phyloP scores from a whole-genome alignment of 1,140 invertebrate species.

The Vanessa tameamea region DNA sequence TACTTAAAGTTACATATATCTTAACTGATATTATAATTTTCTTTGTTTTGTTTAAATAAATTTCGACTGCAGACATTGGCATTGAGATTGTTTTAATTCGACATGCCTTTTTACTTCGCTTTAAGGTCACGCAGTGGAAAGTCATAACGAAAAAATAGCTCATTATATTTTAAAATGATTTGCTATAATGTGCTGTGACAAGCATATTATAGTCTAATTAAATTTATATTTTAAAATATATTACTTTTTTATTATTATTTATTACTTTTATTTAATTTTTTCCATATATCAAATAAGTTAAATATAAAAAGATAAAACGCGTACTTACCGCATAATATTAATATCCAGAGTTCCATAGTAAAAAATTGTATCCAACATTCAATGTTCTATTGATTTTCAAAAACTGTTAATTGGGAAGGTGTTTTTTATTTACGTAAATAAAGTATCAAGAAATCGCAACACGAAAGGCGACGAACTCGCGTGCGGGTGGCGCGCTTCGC shows the following conservation, averaged over 20 bases:
- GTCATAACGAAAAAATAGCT: neutral
- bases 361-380: conserved; percentile 39
- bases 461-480: conserved; percentile 50
- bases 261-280: too few species aligned
- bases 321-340: conserved; percentile 67
- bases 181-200: too few species aligned
- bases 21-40: conserved; percentile 13
- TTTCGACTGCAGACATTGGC: conserved; percentile 33
- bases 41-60: conserved; percentile 26
- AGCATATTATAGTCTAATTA: too few species aligned
- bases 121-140: conserved; percentile 36
- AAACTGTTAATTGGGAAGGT: conserved; percentile 47
- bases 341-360: conserved; percentile 50
- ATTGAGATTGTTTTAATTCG: conserved; percentile 33
- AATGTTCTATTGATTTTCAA: conserved; percentile 34
- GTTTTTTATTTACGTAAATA: conserved; percentile 44
- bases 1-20: conserved; percentile 9
- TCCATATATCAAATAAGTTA: neutral
- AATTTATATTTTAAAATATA: too few species aligned
- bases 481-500: conserved; percentile 64
- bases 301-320: neutral
- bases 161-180: too few species aligned
- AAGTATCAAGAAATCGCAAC: conserved; percentile 40
- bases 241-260: too few species aligned
- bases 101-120: conserved; percentile 35